phyloP scores from a whole-genome alignment of 2,888 invertebrate genomes.

The Argyresthia goedartella region DNA sequence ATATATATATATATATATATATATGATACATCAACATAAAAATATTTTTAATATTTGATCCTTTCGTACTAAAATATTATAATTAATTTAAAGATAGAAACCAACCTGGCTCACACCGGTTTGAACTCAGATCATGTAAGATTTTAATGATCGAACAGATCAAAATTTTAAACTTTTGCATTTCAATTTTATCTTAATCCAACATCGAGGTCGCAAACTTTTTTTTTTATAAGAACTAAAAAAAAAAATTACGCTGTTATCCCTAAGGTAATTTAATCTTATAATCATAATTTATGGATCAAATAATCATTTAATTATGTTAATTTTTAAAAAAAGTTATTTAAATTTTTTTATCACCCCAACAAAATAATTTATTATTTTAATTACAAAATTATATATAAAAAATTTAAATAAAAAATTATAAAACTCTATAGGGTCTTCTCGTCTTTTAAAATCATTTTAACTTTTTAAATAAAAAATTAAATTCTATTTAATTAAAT shows the following conservation, averaged over 20 bases:
- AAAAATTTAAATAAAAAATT: conserved; percentile 41
- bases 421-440: conserved; percentile 84
- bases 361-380: conserved; percentile 64
- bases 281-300: conserved; percentile 73
- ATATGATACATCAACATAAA: too few species aligned
- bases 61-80: conserved; percentile 84
- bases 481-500: conserved; percentile 43
- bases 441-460: conserved; percentile 77
- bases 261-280: conserved; percentile 84
- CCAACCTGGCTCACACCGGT: conserved; percentile 89
- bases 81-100: conserved; percentile 80
- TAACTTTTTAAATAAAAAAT: conserved; percentile 74
- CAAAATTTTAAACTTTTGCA: conserved; percentile 77
- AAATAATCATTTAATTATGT: conserved; percentile 50
- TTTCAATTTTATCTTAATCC: conserved; percentile 81
- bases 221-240: conserved; percentile 80
- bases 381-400: conserved; percentile 32
- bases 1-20: too few species aligned
- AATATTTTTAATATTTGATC: conserved; percentile 73
- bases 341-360: conserved; percentile 75
- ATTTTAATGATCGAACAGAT: conserved; percentile 87
- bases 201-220: conserved; percentile 91
- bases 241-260: conserved; percentile 87
- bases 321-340: conserved; percentile 59
- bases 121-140: conserved; percentile 92